Conservation (phyloP, 2,888 invertebrate species). For the Aspidapion aeneum region DNA sequence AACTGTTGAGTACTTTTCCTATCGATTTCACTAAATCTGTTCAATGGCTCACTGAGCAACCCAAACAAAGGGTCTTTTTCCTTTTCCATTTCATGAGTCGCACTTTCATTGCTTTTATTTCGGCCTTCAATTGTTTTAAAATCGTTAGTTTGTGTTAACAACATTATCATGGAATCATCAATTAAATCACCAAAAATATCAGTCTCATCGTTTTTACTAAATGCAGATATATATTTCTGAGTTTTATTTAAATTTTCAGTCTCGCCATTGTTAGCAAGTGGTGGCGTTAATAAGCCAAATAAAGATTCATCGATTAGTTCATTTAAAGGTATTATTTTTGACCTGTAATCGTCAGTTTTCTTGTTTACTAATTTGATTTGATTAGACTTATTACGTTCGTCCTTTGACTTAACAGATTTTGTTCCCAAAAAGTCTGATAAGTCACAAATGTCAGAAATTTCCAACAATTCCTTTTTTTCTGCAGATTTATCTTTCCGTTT, state of each 20-base stretch:
- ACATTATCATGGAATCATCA: background rate
- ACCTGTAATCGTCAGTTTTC: background rate
- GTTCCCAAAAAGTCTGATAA: background rate
- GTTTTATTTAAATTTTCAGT: background rate
- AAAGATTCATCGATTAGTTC: background rate
- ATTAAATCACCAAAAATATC: background rate
- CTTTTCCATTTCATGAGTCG: background rate
- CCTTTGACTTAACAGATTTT: background rate
- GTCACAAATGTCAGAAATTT: slow-evolving; percentile 1
- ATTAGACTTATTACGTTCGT: background rate
- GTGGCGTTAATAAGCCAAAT: background rate
- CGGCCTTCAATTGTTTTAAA: no score
- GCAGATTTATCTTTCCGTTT: background rate
- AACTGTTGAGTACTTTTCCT: background rate
- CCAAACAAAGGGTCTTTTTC: background rate
- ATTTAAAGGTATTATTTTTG: background rate
- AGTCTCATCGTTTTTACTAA: background rate
- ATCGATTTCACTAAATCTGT: no score
- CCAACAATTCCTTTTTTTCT: no score
- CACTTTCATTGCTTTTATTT: no score
- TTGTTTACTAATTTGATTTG: background rate
- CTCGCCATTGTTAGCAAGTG: background rate
- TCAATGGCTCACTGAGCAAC: no score
- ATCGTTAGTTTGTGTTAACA: background rate
- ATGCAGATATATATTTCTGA: no score